These are phyloP conservation scores for Odontomachus brunneus DNA, from an alignment of 1,140 invertebrate species.

Conservation along the genomic window DNA sequence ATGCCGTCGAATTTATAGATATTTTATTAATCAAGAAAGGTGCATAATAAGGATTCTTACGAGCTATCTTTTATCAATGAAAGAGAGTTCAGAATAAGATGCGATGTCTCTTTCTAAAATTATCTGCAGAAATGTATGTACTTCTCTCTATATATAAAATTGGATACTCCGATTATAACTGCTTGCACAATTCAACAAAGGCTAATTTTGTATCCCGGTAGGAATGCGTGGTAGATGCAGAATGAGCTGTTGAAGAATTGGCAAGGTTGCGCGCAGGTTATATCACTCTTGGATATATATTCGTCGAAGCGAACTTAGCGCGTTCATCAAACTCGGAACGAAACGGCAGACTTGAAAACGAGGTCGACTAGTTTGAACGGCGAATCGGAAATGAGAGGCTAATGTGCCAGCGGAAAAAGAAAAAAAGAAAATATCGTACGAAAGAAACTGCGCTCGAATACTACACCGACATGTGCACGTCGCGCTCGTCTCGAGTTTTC, in stretches of 20 bases:
- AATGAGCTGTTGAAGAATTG: conserved; percentile 1
- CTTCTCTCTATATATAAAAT: too few species aligned
- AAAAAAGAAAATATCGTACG: conserved; percentile 29
- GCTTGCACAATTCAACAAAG: too few species aligned
- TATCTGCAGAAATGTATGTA: too few species aligned
- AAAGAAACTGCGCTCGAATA: background rate
- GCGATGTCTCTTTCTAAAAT: too few species aligned
- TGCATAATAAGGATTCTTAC: too few species aligned
- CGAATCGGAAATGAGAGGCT: conserved; percentile 16
- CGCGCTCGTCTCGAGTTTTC: background rate
- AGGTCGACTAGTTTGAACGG: conserved; percentile 4
- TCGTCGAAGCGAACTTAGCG: conserved; percentile 6
- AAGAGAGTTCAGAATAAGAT: too few species aligned
- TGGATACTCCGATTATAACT: too few species aligned
- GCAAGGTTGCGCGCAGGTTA: conserved; percentile 1
- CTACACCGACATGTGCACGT: background rate
- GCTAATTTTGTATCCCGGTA: too few species aligned
- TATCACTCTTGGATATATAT: background rate
- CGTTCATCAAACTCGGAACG: conserved; percentile 10
- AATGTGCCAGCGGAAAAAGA: conserved; percentile 8
- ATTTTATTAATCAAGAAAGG: too few species aligned
- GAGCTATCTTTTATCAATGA: too few species aligned
- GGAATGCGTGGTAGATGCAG: too few species aligned
- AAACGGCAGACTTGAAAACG: background rate
- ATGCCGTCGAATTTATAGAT: too few species aligned